Conservation (phyloP, 2,113 vertebrate species). For the Illadopsis cleaveri region DNA sequence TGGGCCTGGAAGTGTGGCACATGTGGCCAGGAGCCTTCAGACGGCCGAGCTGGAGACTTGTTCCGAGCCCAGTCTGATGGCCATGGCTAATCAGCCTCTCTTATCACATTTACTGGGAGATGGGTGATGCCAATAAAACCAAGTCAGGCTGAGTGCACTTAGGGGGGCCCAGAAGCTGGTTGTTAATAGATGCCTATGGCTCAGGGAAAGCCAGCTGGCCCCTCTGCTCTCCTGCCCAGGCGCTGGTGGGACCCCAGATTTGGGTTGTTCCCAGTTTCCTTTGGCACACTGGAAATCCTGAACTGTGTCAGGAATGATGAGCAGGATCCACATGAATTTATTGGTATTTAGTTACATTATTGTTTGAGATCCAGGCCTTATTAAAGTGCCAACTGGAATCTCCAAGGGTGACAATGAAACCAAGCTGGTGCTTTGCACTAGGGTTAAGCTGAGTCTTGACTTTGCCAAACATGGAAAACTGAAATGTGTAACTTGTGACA, state of each 20-base stretch:
- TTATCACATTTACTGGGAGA: conserved; percentile 69
- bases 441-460: background rate
- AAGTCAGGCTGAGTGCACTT: conserved; percentile 52
- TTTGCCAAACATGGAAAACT: background rate
- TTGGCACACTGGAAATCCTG: background rate
- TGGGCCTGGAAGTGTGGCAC: background rate
- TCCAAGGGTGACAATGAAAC: background rate
- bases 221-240: background rate
- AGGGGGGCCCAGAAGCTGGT: conserved; percentile 21
- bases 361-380: background rate
- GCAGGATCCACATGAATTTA: rapidly evolving
- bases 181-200: background rate
- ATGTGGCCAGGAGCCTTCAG: conserved; percentile 12
- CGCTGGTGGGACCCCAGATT: background rate
- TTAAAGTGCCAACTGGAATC: background rate
- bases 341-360: background rate
- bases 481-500: background rate
- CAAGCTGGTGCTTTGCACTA: background rate
- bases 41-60: background rate
- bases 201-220: background rate
- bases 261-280: background rate
- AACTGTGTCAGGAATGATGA: rapidly evolving
- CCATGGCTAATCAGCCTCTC: conserved; percentile 11
- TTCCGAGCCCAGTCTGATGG: background rate
- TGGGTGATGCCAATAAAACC: conserved; percentile 67